Evolutionary conservation across 2,797 vertebrate species (phyloP), one percentile per base, ranked within the genome.

Genomic region (Glyptemys insculpta): DNA sequence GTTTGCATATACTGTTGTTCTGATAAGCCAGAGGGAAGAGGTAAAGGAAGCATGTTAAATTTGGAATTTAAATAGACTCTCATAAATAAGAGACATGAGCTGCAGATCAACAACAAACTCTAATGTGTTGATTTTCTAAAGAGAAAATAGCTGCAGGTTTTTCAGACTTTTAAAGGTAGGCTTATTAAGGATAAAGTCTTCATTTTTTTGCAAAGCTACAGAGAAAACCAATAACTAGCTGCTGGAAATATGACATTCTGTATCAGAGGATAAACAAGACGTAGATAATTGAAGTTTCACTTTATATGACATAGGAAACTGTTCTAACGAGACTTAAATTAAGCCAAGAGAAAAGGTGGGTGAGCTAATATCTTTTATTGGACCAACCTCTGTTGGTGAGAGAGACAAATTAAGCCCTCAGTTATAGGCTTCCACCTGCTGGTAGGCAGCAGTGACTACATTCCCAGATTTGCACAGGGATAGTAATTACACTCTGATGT

Each of bases 1-100:
- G 90, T 59, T 81, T 89, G 47, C 41, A 81, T 90, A 93, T 90
- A 27, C 56, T 76, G 41, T 25, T 72, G 37, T 76, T 47, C 41
- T 50, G 59, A 27, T n/a, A 93, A 96, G 80, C 88, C 87, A 93
- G 81, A 89, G 49, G 56, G 15, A 96, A 37, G n/a, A 37, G 95
- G 49, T 57, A 89, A 93, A 96, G 86, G 84, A 91, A 47, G 53
- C 85, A 89, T 0, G 2, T 50, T 81, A 34, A 92, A 88, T 86
- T 57, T 86, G 81, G 56, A 80, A 94, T 94, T 93, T 89, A 91
- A 91, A 62, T 57, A 93, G 57, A 74, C 1, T 84, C 74, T 83
- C 83, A 93, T 92, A 79, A 76, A 86, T 49, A 94, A 96, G 93
- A 91, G 85, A 95, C 0, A 3, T 44, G 89, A 81, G 85, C n/a